A percentile compares a stretch with the other conserved stretches of the same genome.
These are phyloP conservation scores for Orthosia incerta DNA, from an alignment of 2,888 invertebrate species.

Conservation along the genomic window DNA sequence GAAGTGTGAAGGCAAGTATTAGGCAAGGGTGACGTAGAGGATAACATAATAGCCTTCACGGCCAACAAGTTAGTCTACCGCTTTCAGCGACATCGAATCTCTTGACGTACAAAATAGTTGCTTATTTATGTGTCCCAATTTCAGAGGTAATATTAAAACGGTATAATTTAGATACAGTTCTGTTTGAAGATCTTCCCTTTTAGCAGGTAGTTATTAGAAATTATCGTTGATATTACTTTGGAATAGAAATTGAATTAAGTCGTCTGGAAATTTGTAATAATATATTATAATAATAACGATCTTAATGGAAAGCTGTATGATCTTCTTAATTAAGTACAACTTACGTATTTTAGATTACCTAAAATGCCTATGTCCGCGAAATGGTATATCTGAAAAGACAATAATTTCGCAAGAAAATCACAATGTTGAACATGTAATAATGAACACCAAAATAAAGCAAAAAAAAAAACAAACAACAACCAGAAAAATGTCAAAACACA, in stretches of 20 bases:
- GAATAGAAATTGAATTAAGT: slow-evolving; percentile 24
- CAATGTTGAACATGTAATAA: no score
- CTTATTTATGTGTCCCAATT: slow-evolving; percentile 50
- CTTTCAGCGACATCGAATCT: slow-evolving; percentile 46
- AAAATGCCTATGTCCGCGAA: neutral
- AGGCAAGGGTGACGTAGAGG: slow-evolving; percentile 25
- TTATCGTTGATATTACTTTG: slow-evolving; percentile 9
- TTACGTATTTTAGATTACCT: no score
- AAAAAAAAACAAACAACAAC: neutral
- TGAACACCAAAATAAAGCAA: neutral
- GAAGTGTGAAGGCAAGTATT: slow-evolving; percentile 32
- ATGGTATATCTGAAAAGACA: neutral
- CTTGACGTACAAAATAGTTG: slow-evolving; percentile 41
- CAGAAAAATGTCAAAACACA: slow-evolving; percentile 12
- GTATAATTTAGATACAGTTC: slow-evolving; percentile 43
- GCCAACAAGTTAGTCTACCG: slow-evolving; percentile 41
- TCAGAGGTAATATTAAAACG: slow-evolving; percentile 39
- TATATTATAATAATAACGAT: neutral
- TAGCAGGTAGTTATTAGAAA: slow-evolving; percentile 3
- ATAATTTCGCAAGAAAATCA: no score
- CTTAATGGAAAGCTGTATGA: neutral
- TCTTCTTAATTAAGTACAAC: neutral
- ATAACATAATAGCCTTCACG: slow-evolving; percentile 56
- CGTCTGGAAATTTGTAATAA: neutral
- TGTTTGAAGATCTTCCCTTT: slow-evolving; percentile 38